phyloP scores from a whole-genome alignment of 2,113 vertebrate species.

The Rhinolophus sinicus region DNA sequence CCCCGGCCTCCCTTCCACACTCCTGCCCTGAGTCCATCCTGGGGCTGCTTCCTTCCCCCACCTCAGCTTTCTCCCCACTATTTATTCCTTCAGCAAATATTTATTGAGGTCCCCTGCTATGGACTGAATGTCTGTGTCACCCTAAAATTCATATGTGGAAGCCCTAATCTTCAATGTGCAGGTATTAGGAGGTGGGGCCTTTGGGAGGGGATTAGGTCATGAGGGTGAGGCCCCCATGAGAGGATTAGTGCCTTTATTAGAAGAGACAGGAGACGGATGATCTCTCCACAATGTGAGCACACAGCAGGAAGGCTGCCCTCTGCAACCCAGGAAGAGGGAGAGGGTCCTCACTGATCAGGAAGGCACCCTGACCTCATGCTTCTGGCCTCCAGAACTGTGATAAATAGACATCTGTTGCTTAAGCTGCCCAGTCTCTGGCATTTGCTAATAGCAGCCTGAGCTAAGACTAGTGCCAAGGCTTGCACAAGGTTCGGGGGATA shows the following conservation, averaged over 20 bases:
- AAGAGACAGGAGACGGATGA: no score
- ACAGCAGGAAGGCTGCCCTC: background rate
- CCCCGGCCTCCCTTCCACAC: rapidly evolving
- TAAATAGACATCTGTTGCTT: background rate
- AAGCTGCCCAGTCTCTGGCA: background rate
- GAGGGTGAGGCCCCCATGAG: background rate
- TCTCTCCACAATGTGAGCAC: background rate
- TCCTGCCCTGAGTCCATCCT: rapidly evolving
- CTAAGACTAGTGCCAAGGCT: background rate
- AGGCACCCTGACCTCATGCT: background rate
- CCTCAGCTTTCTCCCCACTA: rapidly evolving
- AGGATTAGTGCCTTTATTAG: background rate
- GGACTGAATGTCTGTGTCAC: background rate
- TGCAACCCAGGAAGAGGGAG: background rate
- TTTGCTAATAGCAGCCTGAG: background rate
- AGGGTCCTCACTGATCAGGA: background rate
- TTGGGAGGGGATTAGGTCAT: no score
- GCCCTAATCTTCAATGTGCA: background rate
- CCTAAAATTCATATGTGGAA: background rate
- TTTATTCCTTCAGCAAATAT: background rate
- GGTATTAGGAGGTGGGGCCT: background rate
- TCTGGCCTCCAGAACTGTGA: no score
- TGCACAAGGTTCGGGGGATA: background rate
- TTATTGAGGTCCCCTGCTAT: background rate
- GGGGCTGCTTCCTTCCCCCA: background rate